Base-by-base conservation (phyloP, 2,797 vertebrate genomes). In the Podarcis siculus region DNA sequence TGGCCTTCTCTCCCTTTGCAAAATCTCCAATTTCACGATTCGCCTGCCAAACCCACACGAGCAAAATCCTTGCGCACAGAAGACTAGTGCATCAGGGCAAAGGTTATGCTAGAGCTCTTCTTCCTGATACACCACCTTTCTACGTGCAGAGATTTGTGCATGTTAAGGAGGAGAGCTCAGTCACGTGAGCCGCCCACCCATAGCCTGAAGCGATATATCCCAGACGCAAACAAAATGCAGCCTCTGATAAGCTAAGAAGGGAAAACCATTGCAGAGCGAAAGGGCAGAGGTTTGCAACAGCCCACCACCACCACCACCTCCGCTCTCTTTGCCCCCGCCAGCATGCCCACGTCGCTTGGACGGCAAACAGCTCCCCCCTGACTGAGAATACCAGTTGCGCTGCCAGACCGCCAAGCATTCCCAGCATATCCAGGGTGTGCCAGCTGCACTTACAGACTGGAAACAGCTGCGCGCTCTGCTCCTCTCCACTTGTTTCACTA, bases 401-500 rank as follows among this genome's bases (percentile, higher is more conserved):
- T 37, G 67, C 80, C 83, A 1, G 61, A 64, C 58, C 25, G 35
- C 13, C 79, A 35, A 55, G 75, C 19, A 21, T 37, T 73, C 21
- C 4, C n/a, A 21, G 10, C 21, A 10, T 17, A 15, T 0, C 0
- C 58, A 23, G 39, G 45, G 21, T 17, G 17, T 69, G 71, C 86
- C 90, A n/a, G 80, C 3, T 81, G 55, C 39, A 27, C 10, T 86
- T 83, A 86, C 32, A 25, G 91, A 49, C 0, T 1, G n/a, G 37
- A 79, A 37, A 0, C 45, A 55, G 61, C 2, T 0, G 61, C 0
- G 0, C 32, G 0, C 1, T 82, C 4, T 35, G 45, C 67, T 39
- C 30, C 45, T 80, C 84, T 82, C 61, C 37, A 55, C 75, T 77
- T 55, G 64, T 42, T 37, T 45, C 0, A 2, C 64, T 45, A 75